Base-by-base conservation (phyloP, 2,888 invertebrate species). In the Dryococelus australis region DNA sequence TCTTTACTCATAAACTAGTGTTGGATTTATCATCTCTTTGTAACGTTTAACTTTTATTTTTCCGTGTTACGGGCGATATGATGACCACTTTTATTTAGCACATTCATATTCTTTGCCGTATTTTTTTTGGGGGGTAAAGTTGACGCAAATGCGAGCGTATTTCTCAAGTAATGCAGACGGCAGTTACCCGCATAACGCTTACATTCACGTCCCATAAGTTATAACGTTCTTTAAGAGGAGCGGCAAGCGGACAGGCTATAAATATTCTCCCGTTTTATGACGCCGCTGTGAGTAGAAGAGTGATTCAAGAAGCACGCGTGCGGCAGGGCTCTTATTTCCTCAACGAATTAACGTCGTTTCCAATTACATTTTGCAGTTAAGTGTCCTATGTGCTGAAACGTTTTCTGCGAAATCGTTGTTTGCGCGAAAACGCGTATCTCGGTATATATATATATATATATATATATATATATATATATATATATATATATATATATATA, bases 131-230 rank as follows among this genome's bases (percentile, higher is more conserved):
- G 65, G 24, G 65, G 24, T 24, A 65, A 65, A n/a, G 65, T 65
- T n/a, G 65, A 65, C 65, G 65, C 65, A 65, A 65, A 65, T 16
- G 65, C 65, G 65, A 24, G 65, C 65, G 65, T 65, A 65, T 65
- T 65, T 65, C 65, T 65, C 65, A 24, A 65, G 65, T 65, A 65
- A 65, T 65, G 65, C 65, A 24, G 6, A 1, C n/a, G n/a, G 65
- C 65, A n/a, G 65, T 65, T 65, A 65, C 65, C 65, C 65, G 6
- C 65, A 8, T 65, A 65, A n/a, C 65, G 65, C 65, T 65, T 65
- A 65, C 65, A 2, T 65, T 65, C 65, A 24, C 65, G 65, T 65
- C 65, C 65, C 65, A 65, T 65, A 65, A 65, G 65, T 65, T 65
- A 65, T 8, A 65, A 24, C n/a, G 65, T 65, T 65, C 65, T n/a